Conservation (phyloP, 2,113 vertebrate species). For the Rousettus leschenaultii region DNA sequence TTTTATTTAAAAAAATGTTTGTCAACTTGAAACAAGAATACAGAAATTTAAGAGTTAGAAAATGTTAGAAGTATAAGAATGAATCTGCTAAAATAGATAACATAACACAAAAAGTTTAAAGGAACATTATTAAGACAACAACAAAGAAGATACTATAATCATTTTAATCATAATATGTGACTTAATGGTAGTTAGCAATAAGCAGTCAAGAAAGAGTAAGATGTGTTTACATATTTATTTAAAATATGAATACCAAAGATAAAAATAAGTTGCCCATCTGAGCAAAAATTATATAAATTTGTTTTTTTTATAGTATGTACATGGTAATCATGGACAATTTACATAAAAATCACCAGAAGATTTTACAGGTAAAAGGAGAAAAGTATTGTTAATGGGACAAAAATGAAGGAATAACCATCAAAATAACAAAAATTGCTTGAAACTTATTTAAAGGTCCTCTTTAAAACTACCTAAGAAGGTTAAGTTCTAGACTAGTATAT, state of each 20-base stretch:
- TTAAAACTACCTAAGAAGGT: neutral
- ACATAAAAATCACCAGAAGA: neutral
- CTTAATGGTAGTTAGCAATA: neutral
- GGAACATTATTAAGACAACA: neutral
- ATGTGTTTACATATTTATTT: neutral
- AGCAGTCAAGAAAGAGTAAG: neutral
- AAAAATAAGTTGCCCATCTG: neutral
- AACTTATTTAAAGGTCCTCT: neutral
- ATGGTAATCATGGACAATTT: neutral
- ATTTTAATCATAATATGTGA: neutral
- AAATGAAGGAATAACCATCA: neutral
- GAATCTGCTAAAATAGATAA: neutral
- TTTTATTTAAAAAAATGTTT: neutral
- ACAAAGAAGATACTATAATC: neutral
- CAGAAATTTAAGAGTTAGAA: neutral
- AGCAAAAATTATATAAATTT: neutral
- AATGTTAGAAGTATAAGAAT: neutral
- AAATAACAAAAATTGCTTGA: neutral
- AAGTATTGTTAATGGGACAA: neutral
- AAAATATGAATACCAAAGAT: neutral
- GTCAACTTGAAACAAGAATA: neutral
- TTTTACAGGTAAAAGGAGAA: neutral
- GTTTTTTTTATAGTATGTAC: neutral
- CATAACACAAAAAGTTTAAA: neutral
- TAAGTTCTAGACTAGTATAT: neutral